Evolutionary conservation across 2,888 invertebrate species (phyloP), one percentile per base, ranked within the genome.

Genomic region (Tachina lurida): DNA sequence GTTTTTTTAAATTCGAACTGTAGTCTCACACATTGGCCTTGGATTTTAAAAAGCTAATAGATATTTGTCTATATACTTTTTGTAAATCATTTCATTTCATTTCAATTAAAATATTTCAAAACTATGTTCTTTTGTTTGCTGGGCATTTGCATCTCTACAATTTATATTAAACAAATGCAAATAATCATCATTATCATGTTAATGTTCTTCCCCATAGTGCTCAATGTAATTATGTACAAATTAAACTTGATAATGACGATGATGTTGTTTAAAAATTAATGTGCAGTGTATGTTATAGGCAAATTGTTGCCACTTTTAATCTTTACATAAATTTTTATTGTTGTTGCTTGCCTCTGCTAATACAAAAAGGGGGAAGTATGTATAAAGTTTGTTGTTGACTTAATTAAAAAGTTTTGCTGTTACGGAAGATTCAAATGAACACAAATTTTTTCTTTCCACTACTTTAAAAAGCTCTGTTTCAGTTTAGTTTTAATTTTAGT

Each of bases 351-450:
- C 10, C 3, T 52, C 22, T 56, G 10, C 60, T 83, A 60, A 58
- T 71, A 60, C 65, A 60, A 60, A 31, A 31, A 49, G 62, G 43
- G 49, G 74, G 63, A 77, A 58, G 82, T 63, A 73, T 47, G 82
- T 63, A 73, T 47, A 74, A 83, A 86, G 62, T 85, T 86, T 73
- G 19, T 58, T 79, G 79, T 79, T 86, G 86, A 86, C 86, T 86
- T 86, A 86, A 86, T 86, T 86, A 83, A 86, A 86, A 86, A 86
- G 82, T 86, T 86, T 73, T 75, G 77, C 75, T 86, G 41, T 73
- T 71, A 65, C 58, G 43, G 65, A 54, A 75, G 82, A 54, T 86
- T 82, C 45, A 82, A 78, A 71, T 65, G 63, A 85, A 63, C 65
- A 74, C 39, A 76, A 62, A 45, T 47, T 15, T 68, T 47, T 73